A percentile compares a stretch with the other conserved stretches of the same genome.
Evolutionary conservation across 2,113 vertebrate genomes (phyloP).

Genomic region (Strix uralensis): DNA sequence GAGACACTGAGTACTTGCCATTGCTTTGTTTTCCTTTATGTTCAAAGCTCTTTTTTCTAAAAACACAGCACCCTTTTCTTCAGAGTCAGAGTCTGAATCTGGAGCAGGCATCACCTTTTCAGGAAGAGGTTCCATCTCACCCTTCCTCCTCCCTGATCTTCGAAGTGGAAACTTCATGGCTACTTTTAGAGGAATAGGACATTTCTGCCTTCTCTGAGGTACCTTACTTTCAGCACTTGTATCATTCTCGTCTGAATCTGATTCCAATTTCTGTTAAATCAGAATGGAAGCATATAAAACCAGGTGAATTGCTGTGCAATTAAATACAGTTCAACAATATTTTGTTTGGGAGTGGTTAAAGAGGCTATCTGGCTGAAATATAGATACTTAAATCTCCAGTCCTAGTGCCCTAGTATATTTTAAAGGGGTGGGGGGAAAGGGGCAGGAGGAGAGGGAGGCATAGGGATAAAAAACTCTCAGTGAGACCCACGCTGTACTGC

Average conservation of each 20-base stretch:
- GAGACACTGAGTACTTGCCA: slow-evolving; percentile 74
- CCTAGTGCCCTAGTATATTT: not conserved
- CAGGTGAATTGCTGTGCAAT: not conserved
- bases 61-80: slow-evolving; percentile 81
- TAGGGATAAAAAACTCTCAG: rapidly evolving
- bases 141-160: slow-evolving; percentile 60
- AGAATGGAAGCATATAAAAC: not conserved
- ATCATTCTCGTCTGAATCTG: not conserved
- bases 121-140: slow-evolving; percentile 51
- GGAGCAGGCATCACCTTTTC: slow-evolving; percentile 4
- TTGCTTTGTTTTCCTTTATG: slow-evolving; percentile 97
- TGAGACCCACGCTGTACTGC: not conserved
- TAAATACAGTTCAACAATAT: not conserved
- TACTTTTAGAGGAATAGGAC: slow-evolving; percentile 75
- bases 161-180: slow-evolving; percentile 85
- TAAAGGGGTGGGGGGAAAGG: too few species aligned
- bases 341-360: not conserved
- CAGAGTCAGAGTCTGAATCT: slow-evolving; percentile 65
- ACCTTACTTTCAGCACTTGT: slow-evolving; percentile 9
- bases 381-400: not conserved
- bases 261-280: slow-evolving; percentile 63
- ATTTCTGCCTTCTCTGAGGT: slow-evolving; percentile 50
- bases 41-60: slow-evolving; percentile 92
- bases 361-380: not conserved
- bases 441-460: not conserved